Conservation (phyloP, 53 echinoderm and acorn worm species). For the Pentamera pediparva region DNA sequence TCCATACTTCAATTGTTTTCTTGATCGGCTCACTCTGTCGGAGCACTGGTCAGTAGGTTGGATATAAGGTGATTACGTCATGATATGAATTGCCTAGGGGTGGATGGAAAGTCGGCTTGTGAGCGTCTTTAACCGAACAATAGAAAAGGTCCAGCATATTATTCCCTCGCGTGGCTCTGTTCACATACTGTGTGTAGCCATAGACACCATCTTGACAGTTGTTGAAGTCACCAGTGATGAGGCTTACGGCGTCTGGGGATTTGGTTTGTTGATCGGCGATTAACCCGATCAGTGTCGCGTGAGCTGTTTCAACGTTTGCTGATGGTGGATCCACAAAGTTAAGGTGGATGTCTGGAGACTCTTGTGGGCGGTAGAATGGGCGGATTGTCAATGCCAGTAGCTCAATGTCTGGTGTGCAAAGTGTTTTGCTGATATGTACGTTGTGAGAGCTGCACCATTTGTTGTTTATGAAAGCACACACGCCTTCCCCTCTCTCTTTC, state of each 20-base stretch:
- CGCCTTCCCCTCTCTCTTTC: slow-evolving; percentile 8
- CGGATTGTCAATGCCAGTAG: slow-evolving; percentile 8
- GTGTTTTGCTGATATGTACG: background rate
- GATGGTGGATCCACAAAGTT: background rate
- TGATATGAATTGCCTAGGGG: background rate
- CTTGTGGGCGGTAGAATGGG: background rate
- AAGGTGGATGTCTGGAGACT: slow-evolving; percentile 2
- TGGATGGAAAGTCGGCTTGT: background rate
- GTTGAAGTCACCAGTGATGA: background rate
- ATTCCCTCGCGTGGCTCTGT: background rate
- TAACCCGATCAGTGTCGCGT: background rate
- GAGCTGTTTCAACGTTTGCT: background rate
- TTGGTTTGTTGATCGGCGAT: background rate
- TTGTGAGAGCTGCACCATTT: slow-evolving; percentile 14
- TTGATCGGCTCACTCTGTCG: too few relatives aligned
- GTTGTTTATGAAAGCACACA: slow-evolving; percentile 18
- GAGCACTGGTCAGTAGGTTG: too few relatives aligned
- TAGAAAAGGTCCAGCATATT: background rate
- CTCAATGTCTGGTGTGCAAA: slow-evolving; percentile 30
- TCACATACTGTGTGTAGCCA: background rate
- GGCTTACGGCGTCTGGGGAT: slow-evolving; percentile 12
- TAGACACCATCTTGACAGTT: background rate
- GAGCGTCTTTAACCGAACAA: background rate
- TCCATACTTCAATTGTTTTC: too few relatives aligned
- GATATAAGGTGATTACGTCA: too few relatives aligned